Percentiles rank a stretch among this genome's conserved stretches.
Evolutionary conservation across 2,113 vertebrate species (phyloP).

Genomic region (Nycticebus coucang): DNA sequence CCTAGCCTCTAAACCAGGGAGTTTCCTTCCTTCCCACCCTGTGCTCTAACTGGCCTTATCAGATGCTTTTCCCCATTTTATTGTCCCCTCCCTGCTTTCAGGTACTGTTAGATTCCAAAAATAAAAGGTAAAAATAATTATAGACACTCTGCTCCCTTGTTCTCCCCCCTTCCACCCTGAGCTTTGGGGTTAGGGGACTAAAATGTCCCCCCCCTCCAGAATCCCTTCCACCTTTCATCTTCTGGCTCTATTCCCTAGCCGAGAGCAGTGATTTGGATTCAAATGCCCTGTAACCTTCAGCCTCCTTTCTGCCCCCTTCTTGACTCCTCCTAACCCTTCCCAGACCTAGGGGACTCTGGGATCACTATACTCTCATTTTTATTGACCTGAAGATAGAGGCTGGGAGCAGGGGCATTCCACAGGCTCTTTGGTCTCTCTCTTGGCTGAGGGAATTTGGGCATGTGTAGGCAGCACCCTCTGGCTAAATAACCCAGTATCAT

Average conservation of each 20-base stretch:
- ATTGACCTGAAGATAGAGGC: slow-evolving; percentile 76
- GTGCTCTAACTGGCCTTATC: slow-evolving; percentile 61
- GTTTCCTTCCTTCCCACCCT: slow-evolving; percentile 60
- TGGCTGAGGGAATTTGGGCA: slow-evolving; percentile 70
- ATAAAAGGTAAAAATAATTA: slow-evolving; percentile 80
- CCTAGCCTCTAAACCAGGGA: slow-evolving; percentile 51
- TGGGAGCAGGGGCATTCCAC: slow-evolving; percentile 74
- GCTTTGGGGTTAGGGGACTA: slow-evolving; percentile 73
- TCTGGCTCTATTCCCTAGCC: slow-evolving; percentile 70
- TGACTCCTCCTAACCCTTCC: slow-evolving; percentile 40
- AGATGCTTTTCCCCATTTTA: slow-evolving; percentile 50
- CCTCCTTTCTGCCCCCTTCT: slow-evolving; percentile 44
- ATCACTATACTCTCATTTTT: background rate
- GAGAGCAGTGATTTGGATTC: slow-evolving; percentile 78
- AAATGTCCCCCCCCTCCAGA: slow-evolving; percentile 66
- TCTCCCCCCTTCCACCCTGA: slow-evolving; percentile 76
- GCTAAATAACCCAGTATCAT: slow-evolving; percentile 28
- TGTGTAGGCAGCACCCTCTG: slow-evolving; percentile 55
- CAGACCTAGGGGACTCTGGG: slow-evolving; percentile 59
- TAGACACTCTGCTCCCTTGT: slow-evolving; percentile 76
- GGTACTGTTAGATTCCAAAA: slow-evolving; percentile 79
- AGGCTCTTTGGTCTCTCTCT: slow-evolving; percentile 82
- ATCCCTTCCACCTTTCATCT: slow-evolving; percentile 72
- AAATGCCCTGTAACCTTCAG: slow-evolving; percentile 67
- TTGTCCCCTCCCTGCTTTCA: slow-evolving; percentile 67